Evolutionary conservation across 2,797 vertebrate species (phyloP).

Genomic region (Sebastes paucispinis): DNA sequence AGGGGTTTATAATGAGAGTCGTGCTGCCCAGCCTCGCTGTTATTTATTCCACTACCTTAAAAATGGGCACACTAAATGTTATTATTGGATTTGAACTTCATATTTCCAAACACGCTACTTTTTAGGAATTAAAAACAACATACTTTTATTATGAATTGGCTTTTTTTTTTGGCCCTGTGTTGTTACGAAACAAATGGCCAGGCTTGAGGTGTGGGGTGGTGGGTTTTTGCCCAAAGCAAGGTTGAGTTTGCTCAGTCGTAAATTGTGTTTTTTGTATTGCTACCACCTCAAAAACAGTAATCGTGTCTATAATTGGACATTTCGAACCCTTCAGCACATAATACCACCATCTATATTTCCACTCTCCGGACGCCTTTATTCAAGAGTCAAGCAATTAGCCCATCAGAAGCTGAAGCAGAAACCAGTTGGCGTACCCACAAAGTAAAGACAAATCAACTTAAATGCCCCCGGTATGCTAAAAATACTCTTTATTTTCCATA

Average conservation of each 20-base stretch:
- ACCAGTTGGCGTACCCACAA: constrained; percentile 31
- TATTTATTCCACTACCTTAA: constrained; percentile 54
- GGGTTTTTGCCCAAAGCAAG: not conserved
- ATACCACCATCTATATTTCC: constrained; percentile 28
- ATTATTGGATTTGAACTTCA: constrained; percentile 32
- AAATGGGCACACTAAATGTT: constrained; percentile 26
- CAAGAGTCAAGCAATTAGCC: constrained; percentile 18
- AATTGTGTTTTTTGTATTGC: not conserved
- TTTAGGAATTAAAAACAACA: constrained; percentile 53
- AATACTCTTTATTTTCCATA: constrained; percentile 17
- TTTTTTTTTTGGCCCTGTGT: constrained; percentile 3
- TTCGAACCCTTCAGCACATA: not conserved
- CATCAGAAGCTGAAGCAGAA: not conserved
- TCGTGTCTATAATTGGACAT: not conserved
- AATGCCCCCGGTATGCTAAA: not conserved
- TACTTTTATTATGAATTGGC: constrained; percentile 19
- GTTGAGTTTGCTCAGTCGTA: not conserved
- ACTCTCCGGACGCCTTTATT: constrained; percentile 16
- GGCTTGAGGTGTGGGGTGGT: not conserved
- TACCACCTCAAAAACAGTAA: not conserved
- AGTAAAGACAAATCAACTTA: constrained; percentile 35
- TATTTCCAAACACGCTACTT: constrained; percentile 45
- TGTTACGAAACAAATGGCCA: constrained; percentile 19
- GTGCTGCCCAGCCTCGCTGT: constrained; percentile 27
- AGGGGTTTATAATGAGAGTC: constrained; percentile 44